These are phyloP conservation scores for Elmis aenea DNA, from an alignment of 2,888 invertebrate species.

Conservation along the genomic window DNA sequence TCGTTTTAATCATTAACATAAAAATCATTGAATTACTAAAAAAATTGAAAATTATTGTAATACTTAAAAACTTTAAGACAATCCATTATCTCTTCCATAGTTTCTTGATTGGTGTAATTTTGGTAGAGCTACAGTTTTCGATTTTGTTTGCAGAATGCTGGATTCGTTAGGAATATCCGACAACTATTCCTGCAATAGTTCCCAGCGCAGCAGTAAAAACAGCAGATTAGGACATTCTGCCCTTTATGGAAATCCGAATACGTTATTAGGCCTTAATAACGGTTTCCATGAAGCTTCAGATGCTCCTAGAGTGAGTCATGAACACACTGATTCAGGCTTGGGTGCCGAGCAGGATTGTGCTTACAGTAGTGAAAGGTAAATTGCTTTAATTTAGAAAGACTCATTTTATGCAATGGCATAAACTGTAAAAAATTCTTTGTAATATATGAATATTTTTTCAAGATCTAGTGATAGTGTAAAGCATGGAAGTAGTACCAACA, in stretches of 20 bases:
- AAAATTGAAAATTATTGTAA: too few relatives aligned
- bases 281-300: slow-evolving; percentile 30
- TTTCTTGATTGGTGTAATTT: neutral
- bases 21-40: too few relatives aligned
- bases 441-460: slow-evolving; percentile 26
- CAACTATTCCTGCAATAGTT: slow-evolving; percentile 25
- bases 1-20: too few relatives aligned
- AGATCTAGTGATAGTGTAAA: slow-evolving; percentile 59
- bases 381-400: too few relatives aligned
- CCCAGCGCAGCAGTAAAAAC: slow-evolving; percentile 25
- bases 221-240: slow-evolving; percentile 30
- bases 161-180: slow-evolving; percentile 28
- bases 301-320: slow-evolving; percentile 57
- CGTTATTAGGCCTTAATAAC: slow-evolving; percentile 28
- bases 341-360: slow-evolving; percentile 73
- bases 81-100: too few relatives aligned
- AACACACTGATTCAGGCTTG: slow-evolving; percentile 72
- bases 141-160: slow-evolving; percentile 27
- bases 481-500: slow-evolving; percentile 23
- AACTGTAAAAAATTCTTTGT: neutral
- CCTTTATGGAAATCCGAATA: slow-evolving; percentile 33
- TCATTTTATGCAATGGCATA: too few relatives aligned
- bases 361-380: slow-evolving; percentile 63
- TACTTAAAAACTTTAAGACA: too few relatives aligned
- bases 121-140: too few relatives aligned